phyloP scores from a whole-genome alignment of 1,140 invertebrate genomes.

The Probaryconus sp. region DNA sequence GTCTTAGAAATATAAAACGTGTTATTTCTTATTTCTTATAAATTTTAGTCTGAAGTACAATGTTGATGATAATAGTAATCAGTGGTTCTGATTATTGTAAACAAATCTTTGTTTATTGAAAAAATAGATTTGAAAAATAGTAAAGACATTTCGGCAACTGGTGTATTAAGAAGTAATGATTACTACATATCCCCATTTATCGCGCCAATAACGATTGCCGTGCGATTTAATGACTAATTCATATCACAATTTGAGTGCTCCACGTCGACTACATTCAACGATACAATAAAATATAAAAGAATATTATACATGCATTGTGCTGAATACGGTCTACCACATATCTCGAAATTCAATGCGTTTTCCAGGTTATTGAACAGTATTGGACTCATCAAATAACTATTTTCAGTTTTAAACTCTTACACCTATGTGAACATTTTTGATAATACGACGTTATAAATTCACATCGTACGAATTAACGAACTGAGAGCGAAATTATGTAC shows the following conservation, averaged over 20 bases:
- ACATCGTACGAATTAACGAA: neutral
- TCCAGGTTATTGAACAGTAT: slow-evolving; percentile 33
- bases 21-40: too few species aligned
- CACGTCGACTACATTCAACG: slow-evolving; percentile 4
- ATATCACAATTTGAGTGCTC: slow-evolving; percentile 23
- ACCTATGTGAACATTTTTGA: slow-evolving; percentile 15
- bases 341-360: slow-evolving; percentile 18
- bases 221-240: slow-evolving; percentile 24
- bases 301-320: slow-evolving; percentile 13
- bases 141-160: too few species aligned
- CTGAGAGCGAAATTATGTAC: slow-evolving; percentile 20
- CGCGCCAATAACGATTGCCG: neutral
- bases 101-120: too few species aligned
- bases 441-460: neutral
- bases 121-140: too few species aligned
- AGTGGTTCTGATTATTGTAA: too few species aligned
- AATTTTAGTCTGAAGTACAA: too few species aligned
- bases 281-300: slow-evolving; percentile 30
- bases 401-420: slow-evolving; percentile 18
- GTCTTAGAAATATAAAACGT: too few species aligned
- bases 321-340: slow-evolving; percentile 15
- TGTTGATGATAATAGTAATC: too few species aligned
- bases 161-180: slow-evolving; percentile 5
- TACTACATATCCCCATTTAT: slow-evolving; percentile 2
- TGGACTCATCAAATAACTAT: slow-evolving; percentile 35